These are phyloP conservation scores for Pangasius krempfi DNA, from an alignment of 2,797 vertebrate genomes.

Conservation along the genomic window DNA sequence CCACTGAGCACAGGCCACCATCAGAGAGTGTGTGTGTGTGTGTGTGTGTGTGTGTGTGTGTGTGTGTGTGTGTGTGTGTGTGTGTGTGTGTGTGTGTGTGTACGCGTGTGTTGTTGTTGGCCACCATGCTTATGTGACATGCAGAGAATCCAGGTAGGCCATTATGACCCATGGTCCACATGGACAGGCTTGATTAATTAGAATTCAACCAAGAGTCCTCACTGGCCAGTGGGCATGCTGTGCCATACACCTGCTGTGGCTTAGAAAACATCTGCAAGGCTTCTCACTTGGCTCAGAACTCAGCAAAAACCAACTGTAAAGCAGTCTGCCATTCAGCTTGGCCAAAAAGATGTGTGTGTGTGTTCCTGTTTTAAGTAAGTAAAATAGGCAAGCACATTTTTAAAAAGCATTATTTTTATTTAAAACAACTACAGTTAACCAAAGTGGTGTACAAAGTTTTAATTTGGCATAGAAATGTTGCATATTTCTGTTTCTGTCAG, in stretches of 20 bases:
- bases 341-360: not conserved
- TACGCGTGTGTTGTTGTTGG: slow-evolving; percentile 45
- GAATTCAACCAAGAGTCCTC: slow-evolving; percentile 48
- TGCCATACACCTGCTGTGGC: slow-evolving; percentile 29
- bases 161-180: slow-evolving; percentile 60
- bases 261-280: slow-evolving; percentile 40
- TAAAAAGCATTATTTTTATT: not conserved
- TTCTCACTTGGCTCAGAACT: slow-evolving; percentile 15
- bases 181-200: slow-evolving; percentile 71
- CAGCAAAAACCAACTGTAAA: slow-evolving; percentile 25
- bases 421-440: not conserved
- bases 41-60: not conserved
- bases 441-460: not conserved
- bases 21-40: slow-evolving; percentile 27
- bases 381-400: not conserved
- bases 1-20: slow-evolving; percentile 62
- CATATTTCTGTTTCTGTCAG: not conserved
- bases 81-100: not conserved
- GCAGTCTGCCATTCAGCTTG: slow-evolving; percentile 26
- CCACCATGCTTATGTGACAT: slow-evolving; percentile 61
- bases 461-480: not conserved
- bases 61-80: not conserved
- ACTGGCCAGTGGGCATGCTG: slow-evolving; percentile 28
- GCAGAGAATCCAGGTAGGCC: slow-evolving; percentile 62
- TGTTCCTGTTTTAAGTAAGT: not conserved